Conservation (phyloP, 2,888 invertebrate species). For the Leucoma salicis region DNA sequence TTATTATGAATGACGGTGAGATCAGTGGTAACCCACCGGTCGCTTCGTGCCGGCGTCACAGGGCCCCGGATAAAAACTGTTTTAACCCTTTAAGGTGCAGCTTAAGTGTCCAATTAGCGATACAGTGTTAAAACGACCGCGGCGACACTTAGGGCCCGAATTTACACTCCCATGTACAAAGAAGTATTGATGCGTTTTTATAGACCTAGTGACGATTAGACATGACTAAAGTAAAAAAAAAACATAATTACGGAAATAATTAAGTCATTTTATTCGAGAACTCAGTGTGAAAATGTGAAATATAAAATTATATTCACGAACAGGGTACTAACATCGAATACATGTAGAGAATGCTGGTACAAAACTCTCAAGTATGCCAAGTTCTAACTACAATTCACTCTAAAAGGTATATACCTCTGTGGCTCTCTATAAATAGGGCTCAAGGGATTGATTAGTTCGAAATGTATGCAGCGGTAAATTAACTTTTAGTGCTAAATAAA, state of each 20-base stretch:
- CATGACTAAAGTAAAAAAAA: slow-evolving; percentile 4
- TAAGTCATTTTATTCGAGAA: no score
- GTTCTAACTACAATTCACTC: no score
- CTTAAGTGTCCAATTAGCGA: slow-evolving; percentile 79
- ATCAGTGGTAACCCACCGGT: slow-evolving; percentile 35
- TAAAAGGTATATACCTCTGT: no score
- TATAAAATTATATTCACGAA: no score
- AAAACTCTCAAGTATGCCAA: no score
- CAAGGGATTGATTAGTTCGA: slow-evolving; percentile 1
- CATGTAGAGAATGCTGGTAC: no score
- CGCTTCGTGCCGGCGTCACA: slow-evolving; percentile 53
- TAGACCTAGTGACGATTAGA: slow-evolving; percentile 40
- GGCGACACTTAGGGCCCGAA: slow-evolving; percentile 73
- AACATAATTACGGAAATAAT: no score
- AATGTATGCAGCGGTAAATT: slow-evolving; percentile 1
- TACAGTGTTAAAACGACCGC: slow-evolving; percentile 76
- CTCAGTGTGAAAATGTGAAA: no score
- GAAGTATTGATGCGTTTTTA: slow-evolving; percentile 64
- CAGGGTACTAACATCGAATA: no score
- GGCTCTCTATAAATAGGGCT: slow-evolving; percentile 1
- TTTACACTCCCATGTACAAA: slow-evolving; percentile 72
- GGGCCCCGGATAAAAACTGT: slow-evolving; percentile 69
- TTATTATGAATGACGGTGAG: slow-evolving; percentile 32
- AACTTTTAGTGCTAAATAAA: no score
- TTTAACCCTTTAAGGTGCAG: slow-evolving; percentile 59